A percentile compares a stretch with the other conserved stretches of the same genome.
Conservation (phyloP, 2,888 invertebrate species). For the Eupithecia dodoneata region DNA sequence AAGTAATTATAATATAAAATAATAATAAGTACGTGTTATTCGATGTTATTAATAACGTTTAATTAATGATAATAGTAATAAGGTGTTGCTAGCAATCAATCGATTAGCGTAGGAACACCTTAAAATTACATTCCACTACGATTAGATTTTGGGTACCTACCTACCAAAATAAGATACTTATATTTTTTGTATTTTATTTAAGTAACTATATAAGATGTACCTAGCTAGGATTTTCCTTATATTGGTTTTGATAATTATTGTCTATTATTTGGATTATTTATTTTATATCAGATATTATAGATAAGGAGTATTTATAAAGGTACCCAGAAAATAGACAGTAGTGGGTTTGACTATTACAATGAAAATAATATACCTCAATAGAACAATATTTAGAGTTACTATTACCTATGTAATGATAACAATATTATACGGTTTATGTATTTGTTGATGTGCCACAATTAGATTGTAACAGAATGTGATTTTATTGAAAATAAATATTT, state of each 20-base stretch:
- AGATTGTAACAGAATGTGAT: constrained; percentile 77
- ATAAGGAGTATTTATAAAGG: not conserved
- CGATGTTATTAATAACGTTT: constrained; percentile 46
- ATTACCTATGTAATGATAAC: constrained; percentile 34
- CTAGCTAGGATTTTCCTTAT: not conserved
- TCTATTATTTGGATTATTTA: not conserved
- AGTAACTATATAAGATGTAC: too few relatives aligned
- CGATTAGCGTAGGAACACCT: not conserved
- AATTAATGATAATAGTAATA: constrained; percentile 39
- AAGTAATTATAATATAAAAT: constrained; percentile 35
- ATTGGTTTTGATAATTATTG: not conserved
- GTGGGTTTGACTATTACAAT: constrained; percentile 40
- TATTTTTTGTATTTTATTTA: not conserved
- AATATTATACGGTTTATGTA: constrained; percentile 50
- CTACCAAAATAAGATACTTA: not conserved
- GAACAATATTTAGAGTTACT: constrained; percentile 40
- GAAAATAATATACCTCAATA: constrained; percentile 62
- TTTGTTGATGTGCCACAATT: constrained; percentile 80
- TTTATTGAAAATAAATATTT: constrained; percentile 81
- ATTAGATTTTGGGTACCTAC: constrained; percentile 22
- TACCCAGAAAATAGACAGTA: constrained; percentile 21
- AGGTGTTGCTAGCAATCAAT: not conserved
- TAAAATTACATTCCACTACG: constrained; percentile 40
- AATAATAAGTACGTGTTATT: constrained; percentile 47
- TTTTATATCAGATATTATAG: too few relatives aligned